These are phyloP conservation scores for Pinctada fucata DNA, from an alignment of 2,888 invertebrate species.

Conservation along the genomic window DNA sequence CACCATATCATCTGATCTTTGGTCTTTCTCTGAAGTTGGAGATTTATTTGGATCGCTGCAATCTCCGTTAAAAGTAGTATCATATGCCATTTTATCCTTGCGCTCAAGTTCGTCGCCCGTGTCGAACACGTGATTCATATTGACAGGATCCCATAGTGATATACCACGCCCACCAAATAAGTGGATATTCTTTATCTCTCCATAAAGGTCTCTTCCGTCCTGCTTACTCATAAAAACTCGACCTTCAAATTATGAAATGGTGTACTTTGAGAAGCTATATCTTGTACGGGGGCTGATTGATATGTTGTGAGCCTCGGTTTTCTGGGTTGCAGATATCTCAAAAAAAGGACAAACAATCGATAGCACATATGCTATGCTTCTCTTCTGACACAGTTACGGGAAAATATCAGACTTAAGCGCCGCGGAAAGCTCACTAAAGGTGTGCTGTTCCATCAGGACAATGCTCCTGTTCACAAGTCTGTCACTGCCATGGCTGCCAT, in stretches of 20 bases:
- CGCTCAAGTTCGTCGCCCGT: conserved; percentile 28
- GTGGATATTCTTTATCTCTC: conserved; percentile 13
- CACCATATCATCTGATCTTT: conserved; percentile 29
- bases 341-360: too few species aligned
- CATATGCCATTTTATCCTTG: background rate
- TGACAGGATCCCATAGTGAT: conserved; percentile 25
- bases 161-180: conserved; percentile 34
- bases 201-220: conserved; percentile 18
- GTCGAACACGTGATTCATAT: conserved; percentile 22
- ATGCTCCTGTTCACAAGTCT: too few species aligned
- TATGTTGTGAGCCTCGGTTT: too few species aligned
- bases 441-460: too few species aligned
- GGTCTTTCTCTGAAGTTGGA: conserved; percentile 15
- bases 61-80: conserved; percentile 30
- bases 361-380: too few species aligned
- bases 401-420: too few species aligned
- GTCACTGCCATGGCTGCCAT: too few species aligned
- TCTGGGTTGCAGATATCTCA: too few species aligned
- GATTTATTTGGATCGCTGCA: conserved; percentile 2
- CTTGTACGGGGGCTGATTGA: too few species aligned
- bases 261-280: too few species aligned
- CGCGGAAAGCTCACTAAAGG: too few species aligned
- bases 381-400: too few species aligned
- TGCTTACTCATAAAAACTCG: conserved; percentile 14
- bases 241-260: conserved; percentile 9